These are phyloP conservation scores for Fragum whitleyi DNA, from an alignment of 2,888 invertebrate species.

Conservation along the genomic window DNA sequence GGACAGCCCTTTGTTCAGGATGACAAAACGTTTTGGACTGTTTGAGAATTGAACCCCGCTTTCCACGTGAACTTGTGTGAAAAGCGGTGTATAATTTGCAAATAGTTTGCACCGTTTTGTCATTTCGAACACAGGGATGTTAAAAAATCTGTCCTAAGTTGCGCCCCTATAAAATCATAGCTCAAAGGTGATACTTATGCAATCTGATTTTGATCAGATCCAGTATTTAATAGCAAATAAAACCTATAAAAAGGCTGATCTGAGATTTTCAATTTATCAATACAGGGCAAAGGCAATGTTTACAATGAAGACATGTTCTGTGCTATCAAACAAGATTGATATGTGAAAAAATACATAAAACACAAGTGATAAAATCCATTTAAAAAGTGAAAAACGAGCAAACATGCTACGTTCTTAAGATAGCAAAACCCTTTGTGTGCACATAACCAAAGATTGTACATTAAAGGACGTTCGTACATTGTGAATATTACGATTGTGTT, in stretches of 20 bases:
- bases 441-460: neutral
- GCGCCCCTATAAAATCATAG: no score
- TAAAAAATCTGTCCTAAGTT: no score
- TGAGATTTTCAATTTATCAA: neutral
- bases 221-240: no score
- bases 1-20: no score
- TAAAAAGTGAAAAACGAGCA: slow-evolving; percentile 4
- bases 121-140: no score
- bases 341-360: neutral
- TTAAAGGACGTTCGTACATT: neutral
- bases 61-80: no score
- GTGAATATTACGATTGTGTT: neutral
- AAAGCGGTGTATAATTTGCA: no score
- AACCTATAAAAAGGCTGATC: neutral
- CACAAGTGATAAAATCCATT: slow-evolving; percentile 6
- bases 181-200: no score
- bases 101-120: no score
- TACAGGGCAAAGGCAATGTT: neutral
- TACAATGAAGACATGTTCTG: slow-evolving; percentile 4
- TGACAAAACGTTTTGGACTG: no score
- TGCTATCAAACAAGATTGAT: slow-evolving; percentile 6
- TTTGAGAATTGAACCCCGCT: no score
- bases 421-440: neutral
- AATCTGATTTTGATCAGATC: no score
- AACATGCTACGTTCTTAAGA: neutral